A percentile compares a stretch with the other conserved stretches of the same genome.
Conservation (phyloP, 1,140 invertebrate species). For the Zaprionus inermis region DNA sequence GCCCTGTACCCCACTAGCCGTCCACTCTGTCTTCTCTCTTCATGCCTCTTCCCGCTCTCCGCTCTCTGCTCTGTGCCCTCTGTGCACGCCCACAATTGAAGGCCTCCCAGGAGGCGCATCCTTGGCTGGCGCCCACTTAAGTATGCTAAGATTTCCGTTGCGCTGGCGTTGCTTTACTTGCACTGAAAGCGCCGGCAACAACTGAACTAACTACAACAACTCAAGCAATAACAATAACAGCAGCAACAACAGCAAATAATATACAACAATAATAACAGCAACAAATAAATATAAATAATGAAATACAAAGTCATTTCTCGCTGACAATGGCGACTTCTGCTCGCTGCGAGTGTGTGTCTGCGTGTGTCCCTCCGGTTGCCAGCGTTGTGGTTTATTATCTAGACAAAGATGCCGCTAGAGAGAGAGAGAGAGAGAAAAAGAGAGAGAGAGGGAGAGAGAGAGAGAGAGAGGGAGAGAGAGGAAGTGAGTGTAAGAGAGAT, state of each 20-base stretch:
- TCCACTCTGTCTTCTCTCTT: not conserved
- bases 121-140: slow-evolving; percentile 62
- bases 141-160: slow-evolving; percentile 74
- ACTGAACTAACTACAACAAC: slow-evolving; percentile 15
- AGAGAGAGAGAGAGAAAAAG: not conserved
- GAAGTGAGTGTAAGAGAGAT: too few relatives aligned
- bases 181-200: slow-evolving; percentile 34
- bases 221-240: slow-evolving; percentile 34
- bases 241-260: not conserved
- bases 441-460: not conserved
- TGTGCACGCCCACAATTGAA: slow-evolving; percentile 9
- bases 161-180: slow-evolving; percentile 59
- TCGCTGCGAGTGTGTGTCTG: slow-evolving; percentile 1
- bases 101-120: slow-evolving; percentile 25
- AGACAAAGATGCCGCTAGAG: slow-evolving; percentile 22
- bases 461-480: not conserved
- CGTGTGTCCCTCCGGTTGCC: slow-evolving; percentile 16
- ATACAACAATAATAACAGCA: slow-evolving; percentile 37
- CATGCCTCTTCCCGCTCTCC: not conserved
- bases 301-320: slow-evolving; percentile 71
- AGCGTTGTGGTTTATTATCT: slow-evolving; percentile 60
- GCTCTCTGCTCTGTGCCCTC: not conserved
- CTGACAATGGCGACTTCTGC: slow-evolving; percentile 59
- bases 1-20: too few relatives aligned
- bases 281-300: slow-evolving; percentile 80